Conservation (phyloP, 53 echinoderm and acorn worm genomes). For the Holothuria leucospilota region DNA sequence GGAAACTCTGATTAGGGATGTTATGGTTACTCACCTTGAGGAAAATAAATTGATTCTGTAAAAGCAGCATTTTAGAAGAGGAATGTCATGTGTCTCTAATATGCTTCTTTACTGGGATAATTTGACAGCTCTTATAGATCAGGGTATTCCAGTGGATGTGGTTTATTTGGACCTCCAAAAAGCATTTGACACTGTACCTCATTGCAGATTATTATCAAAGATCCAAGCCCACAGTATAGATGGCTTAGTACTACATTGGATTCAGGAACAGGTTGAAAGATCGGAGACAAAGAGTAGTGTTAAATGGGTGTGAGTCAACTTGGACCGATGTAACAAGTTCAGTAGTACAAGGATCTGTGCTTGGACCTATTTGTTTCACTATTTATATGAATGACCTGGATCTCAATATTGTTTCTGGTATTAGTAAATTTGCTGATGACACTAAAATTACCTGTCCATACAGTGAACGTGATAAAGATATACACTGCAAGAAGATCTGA, state of each 20-base stretch:
- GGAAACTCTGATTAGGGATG: conserved; percentile 5
- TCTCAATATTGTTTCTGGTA: no score
- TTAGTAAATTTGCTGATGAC: no score
- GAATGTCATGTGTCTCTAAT: conserved; percentile 3
- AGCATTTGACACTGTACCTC: no score
- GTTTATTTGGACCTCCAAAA: no score
- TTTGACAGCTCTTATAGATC: no score
- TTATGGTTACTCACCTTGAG: not conserved
- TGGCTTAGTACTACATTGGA: not conserved
- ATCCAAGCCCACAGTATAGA: conserved; percentile 12
- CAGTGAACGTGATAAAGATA: not conserved
- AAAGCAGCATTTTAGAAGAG: not conserved
- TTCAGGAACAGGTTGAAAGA: no score
- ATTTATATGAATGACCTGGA: not conserved
- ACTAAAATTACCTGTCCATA: not conserved
- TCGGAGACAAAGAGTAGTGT: no score
- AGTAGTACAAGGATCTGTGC: no score
- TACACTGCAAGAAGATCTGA: not conserved
- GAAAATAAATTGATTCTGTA: conserved; percentile 2
- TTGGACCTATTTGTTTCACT: no score
- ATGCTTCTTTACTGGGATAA: not conserved
- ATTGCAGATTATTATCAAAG: not conserved
- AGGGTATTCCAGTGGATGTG: no score
- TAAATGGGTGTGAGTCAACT: no score
- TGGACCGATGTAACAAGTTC: no score